Evolutionary conservation across 2,888 invertebrate species (phyloP).

Genomic region (Sicus ferrugineus): DNA sequence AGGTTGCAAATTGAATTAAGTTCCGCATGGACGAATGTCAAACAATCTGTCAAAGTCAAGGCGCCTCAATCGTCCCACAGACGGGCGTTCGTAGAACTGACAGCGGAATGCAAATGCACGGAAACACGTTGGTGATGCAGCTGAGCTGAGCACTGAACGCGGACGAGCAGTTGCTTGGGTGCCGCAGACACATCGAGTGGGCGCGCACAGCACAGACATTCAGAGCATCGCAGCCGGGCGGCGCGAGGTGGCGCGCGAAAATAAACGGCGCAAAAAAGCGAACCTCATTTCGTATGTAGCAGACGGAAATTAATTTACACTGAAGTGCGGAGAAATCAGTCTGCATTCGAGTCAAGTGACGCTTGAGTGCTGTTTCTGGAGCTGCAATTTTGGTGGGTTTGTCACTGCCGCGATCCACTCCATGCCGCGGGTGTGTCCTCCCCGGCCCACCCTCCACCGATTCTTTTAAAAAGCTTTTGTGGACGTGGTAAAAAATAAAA

Average conservation of each 20-base stretch:
- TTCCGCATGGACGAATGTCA: slow-evolving; percentile 28
- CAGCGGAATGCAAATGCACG: slow-evolving; percentile 23
- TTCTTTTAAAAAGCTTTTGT: too few species aligned
- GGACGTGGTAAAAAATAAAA: too few species aligned
- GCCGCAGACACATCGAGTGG: neutral
- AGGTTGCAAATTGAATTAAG: slow-evolving; percentile 29
- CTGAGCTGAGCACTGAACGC: slow-evolving; percentile 1
- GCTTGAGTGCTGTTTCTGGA: neutral
- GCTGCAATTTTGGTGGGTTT: neutral
- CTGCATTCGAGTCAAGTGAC: neutral
- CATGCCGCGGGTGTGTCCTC: too few species aligned
- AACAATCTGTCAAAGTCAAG: slow-evolving; percentile 32
- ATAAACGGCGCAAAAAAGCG: neutral
- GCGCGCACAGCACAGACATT: neutral
- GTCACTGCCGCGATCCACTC: neutral
- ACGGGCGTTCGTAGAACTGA: slow-evolving; percentile 24
- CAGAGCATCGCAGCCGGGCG: neutral
- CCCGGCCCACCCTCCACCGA: too few species aligned
- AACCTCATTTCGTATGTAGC: slow-evolving; percentile 16
- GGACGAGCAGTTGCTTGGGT: slow-evolving; percentile 13
- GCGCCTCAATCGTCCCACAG: slow-evolving; percentile 35
- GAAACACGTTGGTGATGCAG: neutral
- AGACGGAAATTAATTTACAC: slow-evolving; percentile 28
- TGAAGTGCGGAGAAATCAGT: slow-evolving; percentile 1
- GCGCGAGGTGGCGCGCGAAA: slow-evolving; percentile 3